Conservation (phyloP, 2,797 vertebrate species). For the Esox lucius region DNA sequence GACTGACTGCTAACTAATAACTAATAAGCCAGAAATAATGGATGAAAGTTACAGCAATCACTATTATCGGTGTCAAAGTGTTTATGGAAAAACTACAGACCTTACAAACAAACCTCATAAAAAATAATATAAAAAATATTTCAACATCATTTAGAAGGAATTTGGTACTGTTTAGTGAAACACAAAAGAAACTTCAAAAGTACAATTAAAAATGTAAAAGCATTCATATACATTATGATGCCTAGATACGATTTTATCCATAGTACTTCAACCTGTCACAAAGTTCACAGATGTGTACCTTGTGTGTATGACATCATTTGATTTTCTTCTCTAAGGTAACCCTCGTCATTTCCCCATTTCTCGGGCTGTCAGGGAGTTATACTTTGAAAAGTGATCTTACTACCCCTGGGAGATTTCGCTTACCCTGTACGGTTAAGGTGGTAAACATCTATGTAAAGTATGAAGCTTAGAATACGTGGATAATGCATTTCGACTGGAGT, state of each 20-base stretch:
- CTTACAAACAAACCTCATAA: too few species aligned
- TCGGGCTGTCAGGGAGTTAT: conserved; percentile 17
- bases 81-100: too few species aligned
- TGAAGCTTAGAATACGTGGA: conserved; percentile 4
- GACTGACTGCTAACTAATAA: conserved; percentile 54
- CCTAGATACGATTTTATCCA: conserved; percentile 17
- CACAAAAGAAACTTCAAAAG: neutral
- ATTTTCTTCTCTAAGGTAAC: conserved; percentile 28
- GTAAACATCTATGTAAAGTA: conserved; percentile 14
- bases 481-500: conserved; percentile 10
- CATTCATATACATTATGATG: conserved; percentile 25
- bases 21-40: conserved; percentile 48
- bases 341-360: neutral
- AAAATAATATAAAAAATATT: conserved; percentile 36
- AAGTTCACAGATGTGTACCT: conserved; percentile 16
- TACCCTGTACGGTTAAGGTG: neutral
- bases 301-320: conserved; percentile 30
- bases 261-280: conserved; percentile 7
- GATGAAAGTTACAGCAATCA: conserved; percentile 54
- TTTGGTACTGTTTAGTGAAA: neutral
- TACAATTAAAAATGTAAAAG: conserved; percentile 38
- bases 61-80: conserved; percentile 9
- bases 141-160: conserved; percentile 52
- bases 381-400: conserved; percentile 13
- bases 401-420: conserved; percentile 16